Evolutionary conservation across 2,888 invertebrate species (phyloP).

Genomic region (Parochlus steinenii): DNA sequence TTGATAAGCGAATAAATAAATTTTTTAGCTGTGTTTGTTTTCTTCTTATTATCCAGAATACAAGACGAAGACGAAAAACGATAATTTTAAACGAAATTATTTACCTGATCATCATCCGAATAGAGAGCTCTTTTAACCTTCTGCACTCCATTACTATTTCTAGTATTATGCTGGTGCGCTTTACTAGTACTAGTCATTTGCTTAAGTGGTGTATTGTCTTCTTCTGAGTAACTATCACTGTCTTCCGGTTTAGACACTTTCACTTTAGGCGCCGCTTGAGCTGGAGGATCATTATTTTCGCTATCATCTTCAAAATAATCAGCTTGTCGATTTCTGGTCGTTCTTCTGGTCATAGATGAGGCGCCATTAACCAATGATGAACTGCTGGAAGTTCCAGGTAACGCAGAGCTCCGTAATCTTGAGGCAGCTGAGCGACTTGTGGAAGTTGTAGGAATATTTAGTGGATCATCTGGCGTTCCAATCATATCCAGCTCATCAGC

Average conservation of each 20-base stretch:
- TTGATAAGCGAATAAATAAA: no score
- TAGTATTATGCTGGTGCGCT: conserved; percentile 11
- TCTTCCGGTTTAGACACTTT: conserved; percentile 18
- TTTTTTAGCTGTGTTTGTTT: no score
- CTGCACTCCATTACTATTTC: conserved; percentile 9
- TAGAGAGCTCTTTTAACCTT: conserved; percentile 9
- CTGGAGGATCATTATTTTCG: conserved; percentile 22
- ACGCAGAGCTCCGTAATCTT: conserved; percentile 6
- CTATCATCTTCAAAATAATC: conserved; percentile 29
- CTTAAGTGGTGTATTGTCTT: conserved; percentile 11
- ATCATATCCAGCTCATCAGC: conserved; percentile 25
- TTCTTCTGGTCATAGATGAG: conserved; percentile 9
- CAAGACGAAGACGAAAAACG: neutral
- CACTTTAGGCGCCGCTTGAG: conserved; percentile 8
- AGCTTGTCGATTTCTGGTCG: conserved; percentile 20
- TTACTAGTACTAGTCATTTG: neutral
- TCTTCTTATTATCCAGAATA: neutral
- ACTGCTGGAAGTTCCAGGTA: conserved; percentile 7
- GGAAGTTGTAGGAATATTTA: neutral
- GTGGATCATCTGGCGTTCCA: conserved; percentile 5
- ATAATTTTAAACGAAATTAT: no score
- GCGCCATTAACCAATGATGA: conserved; percentile 9
- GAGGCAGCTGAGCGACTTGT: neutral
- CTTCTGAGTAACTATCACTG: conserved; percentile 13
- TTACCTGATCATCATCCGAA: conserved; percentile 13